Percentiles rank a stretch among this genome's conserved stretches.
phyloP scores from a whole-genome alignment of 2,888 invertebrate genomes.

The Nesidiocoris tenuis region DNA sequence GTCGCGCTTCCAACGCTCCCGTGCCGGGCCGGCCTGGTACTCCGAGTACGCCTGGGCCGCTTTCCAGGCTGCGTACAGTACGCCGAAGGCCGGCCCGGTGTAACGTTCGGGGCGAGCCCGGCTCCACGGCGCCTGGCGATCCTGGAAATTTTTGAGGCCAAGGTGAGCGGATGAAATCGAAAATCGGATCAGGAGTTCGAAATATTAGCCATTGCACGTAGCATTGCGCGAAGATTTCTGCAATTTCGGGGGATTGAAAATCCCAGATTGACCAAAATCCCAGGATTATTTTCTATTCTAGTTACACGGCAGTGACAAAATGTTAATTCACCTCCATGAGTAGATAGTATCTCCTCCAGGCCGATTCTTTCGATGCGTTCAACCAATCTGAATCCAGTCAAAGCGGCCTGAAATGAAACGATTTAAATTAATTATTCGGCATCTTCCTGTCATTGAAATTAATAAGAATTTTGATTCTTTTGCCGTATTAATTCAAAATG shows the following conservation, averaged over 20 bases:
- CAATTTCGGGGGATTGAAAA: too few species aligned
- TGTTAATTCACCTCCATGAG: slow-evolving; percentile 53
- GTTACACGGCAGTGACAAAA: too few species aligned
- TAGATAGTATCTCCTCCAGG: slow-evolving; percentile 66
- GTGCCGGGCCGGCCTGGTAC: slow-evolving; percentile 63
- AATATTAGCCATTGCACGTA: too few species aligned
- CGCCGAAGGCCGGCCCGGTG: slow-evolving; percentile 53
- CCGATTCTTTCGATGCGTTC: slow-evolving; percentile 70
- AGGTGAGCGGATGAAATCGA: not conserved
- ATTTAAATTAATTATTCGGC: not conserved
- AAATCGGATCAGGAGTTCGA: not conserved
- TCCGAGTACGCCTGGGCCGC: slow-evolving; percentile 57
- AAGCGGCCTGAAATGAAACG: slow-evolving; percentile 52
- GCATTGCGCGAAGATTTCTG: too few species aligned
- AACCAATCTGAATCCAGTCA: slow-evolving; percentile 61
- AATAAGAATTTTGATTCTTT: slow-evolving; percentile 22
- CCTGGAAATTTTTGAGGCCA: slow-evolving; percentile 14
- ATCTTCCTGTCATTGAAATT: not conserved
- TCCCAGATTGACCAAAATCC: too few species aligned
- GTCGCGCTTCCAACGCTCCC: slow-evolving; percentile 60
- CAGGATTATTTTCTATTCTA: too few species aligned
- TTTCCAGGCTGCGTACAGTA: slow-evolving; percentile 52
- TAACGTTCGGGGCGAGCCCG: slow-evolving; percentile 59
- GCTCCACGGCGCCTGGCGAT: slow-evolving; percentile 51
- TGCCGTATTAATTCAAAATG: not conserved